Evolutionary conservation across 2,888 invertebrate species (phyloP), one percentile per base, ranked within the genome.

Genomic region (Ophioninae sp.): DNA sequence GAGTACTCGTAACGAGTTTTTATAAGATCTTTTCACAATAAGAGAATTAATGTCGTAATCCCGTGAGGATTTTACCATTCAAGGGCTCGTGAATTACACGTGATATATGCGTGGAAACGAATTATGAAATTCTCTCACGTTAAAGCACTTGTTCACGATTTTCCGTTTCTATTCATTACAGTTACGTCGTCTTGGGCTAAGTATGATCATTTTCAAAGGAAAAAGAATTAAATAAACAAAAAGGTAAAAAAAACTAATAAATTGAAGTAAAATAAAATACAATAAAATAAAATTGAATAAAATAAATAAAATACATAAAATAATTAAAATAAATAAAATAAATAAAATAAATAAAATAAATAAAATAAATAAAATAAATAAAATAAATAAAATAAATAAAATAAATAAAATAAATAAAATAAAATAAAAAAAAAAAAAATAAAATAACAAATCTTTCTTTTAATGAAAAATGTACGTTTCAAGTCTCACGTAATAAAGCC

Each of bases 111-210:
- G 37, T 61, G 69, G 22, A 64, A 74, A 82, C 59, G 23, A 82
- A 72, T 67, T 64, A 72, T 64, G 56, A 74, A 79, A 68, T 79
- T 84, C 81, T 84, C 83, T 81, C 83, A 84, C 83, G 83, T 71
- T 71, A 71, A 81, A 65, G 71, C 74, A 44, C 67, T 64, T 79
- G 61, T 69, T 81, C 75, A 58, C 79, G 65, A 64, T 44, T 64
- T 59, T 71, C 56, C 65, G 41, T 67, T 17, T 61, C 7, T 61
- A 73, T 75, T 30, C 72, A 75, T 59, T 41, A 44, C 64, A 71
- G 22, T 64, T 41, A 65, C 56, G 17, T 20, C 22, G 58, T 63
- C 44, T 68, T 56, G 61, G 51, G 39, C 20, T 64, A 59, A 71
- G 74, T 80, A 77, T 80, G 59, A 44, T 78, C 67, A 44, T 75